Conservation (phyloP, 1,140 invertebrate genomes). For the Aphis craccivora region DNA sequence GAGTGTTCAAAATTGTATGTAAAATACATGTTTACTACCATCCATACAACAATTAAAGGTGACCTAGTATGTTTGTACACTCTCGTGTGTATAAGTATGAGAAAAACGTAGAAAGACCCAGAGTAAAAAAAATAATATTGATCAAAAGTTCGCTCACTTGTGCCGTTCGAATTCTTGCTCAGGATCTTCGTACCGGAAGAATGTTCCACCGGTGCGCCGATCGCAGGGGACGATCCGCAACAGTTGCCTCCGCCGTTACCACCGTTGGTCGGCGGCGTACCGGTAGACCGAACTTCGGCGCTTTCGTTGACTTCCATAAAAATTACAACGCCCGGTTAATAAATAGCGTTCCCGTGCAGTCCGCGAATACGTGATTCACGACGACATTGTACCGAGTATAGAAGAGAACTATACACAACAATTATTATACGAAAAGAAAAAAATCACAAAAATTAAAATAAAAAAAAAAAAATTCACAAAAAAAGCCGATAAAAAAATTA, state of each 20-base stretch:
- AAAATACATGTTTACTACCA: not conserved
- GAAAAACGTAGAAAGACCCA: not conserved
- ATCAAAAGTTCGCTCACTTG: conserved; percentile 64
- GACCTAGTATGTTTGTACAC: not conserved
- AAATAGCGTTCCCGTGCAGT: not conserved
- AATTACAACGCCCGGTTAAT: not conserved
- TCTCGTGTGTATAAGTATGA: too few species aligned
- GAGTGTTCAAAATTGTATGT: not conserved
- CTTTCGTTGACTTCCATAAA: conserved; percentile 57
- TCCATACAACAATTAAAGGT: not conserved
- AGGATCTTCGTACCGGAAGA: conserved; percentile 65
- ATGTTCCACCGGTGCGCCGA: conserved; percentile 60
- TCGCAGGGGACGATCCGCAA: conserved; percentile 57
- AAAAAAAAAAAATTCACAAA: not conserved
- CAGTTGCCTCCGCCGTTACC: conserved; percentile 50
- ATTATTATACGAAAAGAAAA: not conserved
- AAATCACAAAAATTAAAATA: not conserved
- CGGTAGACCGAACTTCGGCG: conserved; percentile 52
- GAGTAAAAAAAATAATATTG: not conserved
- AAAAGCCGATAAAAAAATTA: not conserved
- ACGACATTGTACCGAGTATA: not conserved
- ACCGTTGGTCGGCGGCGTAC: conserved; percentile 52
- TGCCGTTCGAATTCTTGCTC: conserved; percentile 67
- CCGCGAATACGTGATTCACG: not conserved
- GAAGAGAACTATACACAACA: not conserved